A percentile compares a stretch with the other conserved stretches of the same genome.
These are phyloP conservation scores for Agrilus biguttatus DNA, from an alignment of 2,888 invertebrate genomes.

Conservation along the genomic window DNA sequence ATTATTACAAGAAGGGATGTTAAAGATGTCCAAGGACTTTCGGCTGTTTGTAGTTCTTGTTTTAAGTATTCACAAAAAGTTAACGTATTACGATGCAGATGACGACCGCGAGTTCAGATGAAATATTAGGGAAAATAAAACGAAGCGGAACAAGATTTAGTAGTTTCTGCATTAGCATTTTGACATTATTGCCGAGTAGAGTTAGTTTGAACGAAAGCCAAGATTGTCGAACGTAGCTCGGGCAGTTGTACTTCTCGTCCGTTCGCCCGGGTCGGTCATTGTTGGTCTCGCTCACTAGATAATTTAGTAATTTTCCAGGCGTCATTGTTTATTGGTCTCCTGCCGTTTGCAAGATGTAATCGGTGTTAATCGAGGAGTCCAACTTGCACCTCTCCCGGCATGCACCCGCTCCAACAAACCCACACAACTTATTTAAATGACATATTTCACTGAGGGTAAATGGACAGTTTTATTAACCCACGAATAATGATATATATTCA, in stretches of 20 bases:
- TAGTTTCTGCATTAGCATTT: slow-evolving; percentile 14
- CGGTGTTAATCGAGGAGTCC: slow-evolving; percentile 27
- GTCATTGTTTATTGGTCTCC: slow-evolving; percentile 29
- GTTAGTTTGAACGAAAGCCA: slow-evolving; percentile 8
- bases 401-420: slow-evolving; percentile 15
- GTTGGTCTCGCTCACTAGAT: slow-evolving; percentile 18
- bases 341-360: slow-evolving; percentile 26
- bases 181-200: slow-evolving; percentile 20
- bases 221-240: slow-evolving; percentile 1
- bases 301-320: slow-evolving; percentile 27
- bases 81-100: no score
- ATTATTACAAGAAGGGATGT: no score
- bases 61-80: no score
- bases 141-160: no score
- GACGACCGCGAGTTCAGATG: no score
- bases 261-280: slow-evolving; percentile 17
- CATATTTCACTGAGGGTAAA: no score
- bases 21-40: no score
- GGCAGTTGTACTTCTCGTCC: slow-evolving; percentile 12
- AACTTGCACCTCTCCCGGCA: slow-evolving; percentile 26
- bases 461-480: no score
- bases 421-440: slow-evolving; percentile 6
- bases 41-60: no score
- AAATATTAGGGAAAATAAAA: no score
- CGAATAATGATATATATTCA: no score